A percentile compares a stretch with the other conserved stretches of the same genome.
Evolutionary conservation across 2,888 invertebrate species (phyloP).

Genomic region (Ophonus ardosiacus): DNA sequence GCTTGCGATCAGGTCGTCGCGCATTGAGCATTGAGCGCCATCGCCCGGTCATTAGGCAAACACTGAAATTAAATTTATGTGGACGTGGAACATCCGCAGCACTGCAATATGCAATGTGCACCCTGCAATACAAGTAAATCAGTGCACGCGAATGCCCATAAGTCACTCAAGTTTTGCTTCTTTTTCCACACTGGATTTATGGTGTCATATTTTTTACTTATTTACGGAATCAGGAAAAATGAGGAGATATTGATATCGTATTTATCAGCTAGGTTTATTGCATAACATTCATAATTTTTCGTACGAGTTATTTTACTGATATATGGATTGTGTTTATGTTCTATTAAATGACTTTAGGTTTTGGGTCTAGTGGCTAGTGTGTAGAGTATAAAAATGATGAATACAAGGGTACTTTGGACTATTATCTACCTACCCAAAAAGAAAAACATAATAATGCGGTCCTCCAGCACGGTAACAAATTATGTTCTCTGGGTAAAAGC

Average conservation of each 20-base stretch:
- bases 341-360: too few species aligned
- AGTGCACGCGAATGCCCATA: neutral
- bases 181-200: neutral
- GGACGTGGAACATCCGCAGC: neutral
- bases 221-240: neutral
- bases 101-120: too few species aligned
- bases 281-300: neutral
- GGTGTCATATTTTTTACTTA: neutral
- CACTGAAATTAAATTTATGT: constrained; percentile 50
- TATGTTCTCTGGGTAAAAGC: too few species aligned
- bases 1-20: constrained; percentile 30
- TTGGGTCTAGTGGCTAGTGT: too few species aligned
- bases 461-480: too few species aligned
- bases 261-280: neutral
- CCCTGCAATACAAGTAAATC: neutral
- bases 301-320: too few species aligned
- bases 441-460: too few species aligned
- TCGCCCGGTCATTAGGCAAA: constrained; percentile 37
- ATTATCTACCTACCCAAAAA: too few species aligned
- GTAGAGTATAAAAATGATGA: too few species aligned
- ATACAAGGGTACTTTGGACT: too few species aligned
- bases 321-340: too few species aligned
- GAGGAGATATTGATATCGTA: neutral
- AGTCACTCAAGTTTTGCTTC: neutral
- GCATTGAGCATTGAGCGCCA: constrained; percentile 29